These are phyloP conservation scores for Agelastica alni DNA, from an alignment of 2,888 invertebrate species.

Conservation along the genomic window DNA sequence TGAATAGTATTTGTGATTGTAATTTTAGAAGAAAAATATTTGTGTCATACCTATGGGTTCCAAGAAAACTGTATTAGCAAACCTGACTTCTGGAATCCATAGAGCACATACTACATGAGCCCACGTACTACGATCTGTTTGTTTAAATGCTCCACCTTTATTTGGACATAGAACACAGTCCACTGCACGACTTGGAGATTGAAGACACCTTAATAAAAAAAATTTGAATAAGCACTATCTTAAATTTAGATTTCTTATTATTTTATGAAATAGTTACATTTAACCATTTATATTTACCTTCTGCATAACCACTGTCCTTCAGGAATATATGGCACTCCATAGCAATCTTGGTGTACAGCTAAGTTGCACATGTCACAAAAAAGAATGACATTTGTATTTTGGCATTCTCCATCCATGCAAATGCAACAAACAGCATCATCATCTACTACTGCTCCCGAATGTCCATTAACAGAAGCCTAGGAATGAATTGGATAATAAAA, in stretches of 20 bases:
- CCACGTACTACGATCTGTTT: conserved; percentile 94
- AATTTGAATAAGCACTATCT: no score
- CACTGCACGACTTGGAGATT: conserved; percentile 94
- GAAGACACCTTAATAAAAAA: conserved; percentile 71
- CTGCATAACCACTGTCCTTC: conserved; percentile 93
- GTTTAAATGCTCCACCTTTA: conserved; percentile 97
- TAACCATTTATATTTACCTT: conserved; percentile 43
- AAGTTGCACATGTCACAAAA: conserved; percentile 99
- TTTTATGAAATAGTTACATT: no score
- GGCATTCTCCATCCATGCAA: conserved; percentile 98
- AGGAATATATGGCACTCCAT: conserved; percentile 74
- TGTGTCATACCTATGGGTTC: conserved; percentile 81
- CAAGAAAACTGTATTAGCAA: conserved; percentile 96
- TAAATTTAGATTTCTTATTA: no score
- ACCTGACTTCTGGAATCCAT: conserved; percentile 98
- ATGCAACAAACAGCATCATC: conserved; percentile 99
- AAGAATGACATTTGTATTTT: conserved; percentile 96
- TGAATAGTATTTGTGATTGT: no score
- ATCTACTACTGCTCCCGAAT: conserved; percentile 79
- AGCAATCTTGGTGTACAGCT: conserved; percentile 98
- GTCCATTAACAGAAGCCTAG: conserved; percentile 69
- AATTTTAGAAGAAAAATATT: no score
- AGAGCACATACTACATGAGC: conserved; percentile 98
- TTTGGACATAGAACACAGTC: conserved; percentile 98
- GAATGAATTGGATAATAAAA: no score